Evolutionary conservation across 2,113 vertebrate genomes (phyloP).

Genomic region (Daboia siamensis): DNA sequence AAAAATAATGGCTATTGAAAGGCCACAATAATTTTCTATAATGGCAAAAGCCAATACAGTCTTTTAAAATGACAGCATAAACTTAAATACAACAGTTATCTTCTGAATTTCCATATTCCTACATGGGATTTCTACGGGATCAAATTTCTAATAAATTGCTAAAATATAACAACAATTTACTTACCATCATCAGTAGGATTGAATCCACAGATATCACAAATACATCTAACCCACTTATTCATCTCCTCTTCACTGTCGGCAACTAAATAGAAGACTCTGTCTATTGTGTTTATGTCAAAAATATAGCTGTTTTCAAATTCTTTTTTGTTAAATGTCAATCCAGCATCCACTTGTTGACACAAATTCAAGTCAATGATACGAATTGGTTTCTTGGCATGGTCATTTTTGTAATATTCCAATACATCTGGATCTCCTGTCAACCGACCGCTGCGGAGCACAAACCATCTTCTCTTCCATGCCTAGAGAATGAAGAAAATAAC

Average conservation of each 20-base stretch:
- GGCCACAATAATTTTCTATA: not conserved
- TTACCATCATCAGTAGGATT: conserved; percentile 98
- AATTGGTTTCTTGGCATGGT: conserved; percentile 97
- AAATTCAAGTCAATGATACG: conserved; percentile 98
- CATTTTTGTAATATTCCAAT: conserved; percentile 99
- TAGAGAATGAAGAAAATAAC: conserved; percentile 57
- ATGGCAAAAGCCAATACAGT: not conserved
- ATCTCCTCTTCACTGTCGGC: conserved; percentile 98
- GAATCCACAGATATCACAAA: conserved; percentile 99
- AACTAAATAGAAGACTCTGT: conserved; percentile 96
- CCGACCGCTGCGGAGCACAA: conserved; percentile 94
- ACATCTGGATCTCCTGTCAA: conserved; percentile 95
- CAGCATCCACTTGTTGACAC: conserved; percentile 98
- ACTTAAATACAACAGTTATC: not conserved
- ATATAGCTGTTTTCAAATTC: conserved; percentile 99
- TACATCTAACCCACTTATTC: conserved; percentile 99
- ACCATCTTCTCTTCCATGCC: conserved; percentile 99
- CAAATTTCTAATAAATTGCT: not conserved
- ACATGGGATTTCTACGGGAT: not conserved
- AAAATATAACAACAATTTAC: conserved; percentile 18
- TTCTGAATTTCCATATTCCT: not conserved
- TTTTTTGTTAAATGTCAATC: conserved; percentile 95
- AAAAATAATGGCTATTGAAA: not conserved
- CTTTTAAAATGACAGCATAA: not conserved
- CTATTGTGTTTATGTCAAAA: conserved; percentile 98